Percentiles rank a stretch among this genome's conserved stretches.
These are phyloP conservation scores for Phoeniculus purpureus DNA, from an alignment of 2,797 vertebrate genomes.

Conservation along the genomic window DNA sequence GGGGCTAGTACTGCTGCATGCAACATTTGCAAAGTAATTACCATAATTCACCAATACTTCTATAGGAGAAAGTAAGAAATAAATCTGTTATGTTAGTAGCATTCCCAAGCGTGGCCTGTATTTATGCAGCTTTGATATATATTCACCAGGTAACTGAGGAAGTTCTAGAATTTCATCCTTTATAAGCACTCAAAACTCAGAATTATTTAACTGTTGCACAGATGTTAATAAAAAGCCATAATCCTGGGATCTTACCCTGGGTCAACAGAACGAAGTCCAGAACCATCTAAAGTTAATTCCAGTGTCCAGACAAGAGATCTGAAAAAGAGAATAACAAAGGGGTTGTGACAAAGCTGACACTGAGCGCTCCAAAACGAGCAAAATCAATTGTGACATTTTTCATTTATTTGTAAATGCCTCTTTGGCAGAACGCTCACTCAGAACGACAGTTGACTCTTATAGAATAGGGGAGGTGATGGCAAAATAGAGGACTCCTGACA, in stretches of 20 bases:
- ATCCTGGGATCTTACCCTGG: slow-evolving; percentile 81
- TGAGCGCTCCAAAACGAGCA: slow-evolving; percentile 81
- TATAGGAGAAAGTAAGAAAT: neutral
- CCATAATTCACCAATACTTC: neutral
- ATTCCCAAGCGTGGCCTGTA: neutral
- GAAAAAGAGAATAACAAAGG: slow-evolving; percentile 89
- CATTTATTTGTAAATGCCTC: slow-evolving; percentile 99
- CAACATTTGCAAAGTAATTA: neutral
- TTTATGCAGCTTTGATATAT: neutral
- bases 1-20: neutral
- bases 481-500: slow-evolving; percentile 93
- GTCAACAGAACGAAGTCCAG: slow-evolving; percentile 79
- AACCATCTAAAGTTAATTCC: slow-evolving; percentile 86
- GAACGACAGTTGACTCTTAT: slow-evolving; percentile 91
- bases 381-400: slow-evolving; percentile 99
- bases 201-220: slow-evolving; percentile 69
- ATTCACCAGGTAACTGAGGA: neutral
- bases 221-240: slow-evolving; percentile 83
- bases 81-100: neutral
- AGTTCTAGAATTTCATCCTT: neutral
- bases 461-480: slow-evolving; percentile 87
- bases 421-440: slow-evolving; percentile 92
- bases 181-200: slow-evolving; percentile 2
- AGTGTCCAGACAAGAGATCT: slow-evolving; percentile 83
- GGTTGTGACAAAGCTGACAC: slow-evolving; percentile 95